Conservation (phyloP, 2,113 vertebrate genomes). For the Gadus macrocephalus region DNA sequence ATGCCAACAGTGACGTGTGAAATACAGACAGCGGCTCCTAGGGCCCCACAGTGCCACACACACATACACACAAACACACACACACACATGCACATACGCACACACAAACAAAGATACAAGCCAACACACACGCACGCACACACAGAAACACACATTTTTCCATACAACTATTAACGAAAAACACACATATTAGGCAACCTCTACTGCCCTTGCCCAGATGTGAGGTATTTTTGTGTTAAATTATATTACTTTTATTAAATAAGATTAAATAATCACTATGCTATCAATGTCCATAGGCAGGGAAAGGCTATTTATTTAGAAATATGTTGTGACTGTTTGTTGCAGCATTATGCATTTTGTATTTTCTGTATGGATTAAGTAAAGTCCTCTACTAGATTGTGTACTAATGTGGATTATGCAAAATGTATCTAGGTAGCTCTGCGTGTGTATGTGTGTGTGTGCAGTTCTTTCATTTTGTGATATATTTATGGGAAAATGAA, state of each 20-base stretch:
- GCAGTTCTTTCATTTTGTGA: background rate
- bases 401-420: background rate
- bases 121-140: slow-evolving; percentile 19
- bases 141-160: slow-evolving; percentile 13
- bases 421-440: background rate
- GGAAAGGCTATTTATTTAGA: no score
- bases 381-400: no score
- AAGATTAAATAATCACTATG: no score
- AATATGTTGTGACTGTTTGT: no score
- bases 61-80: slow-evolving; percentile 11
- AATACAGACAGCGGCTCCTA: slow-evolving; percentile 59
- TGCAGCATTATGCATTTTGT: no score
- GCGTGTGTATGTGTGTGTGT: slow-evolving; percentile 4
- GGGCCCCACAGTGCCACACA: slow-evolving; percentile 39
- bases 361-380: no score
- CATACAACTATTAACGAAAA: background rate
- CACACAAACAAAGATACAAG: slow-evolving; percentile 10
- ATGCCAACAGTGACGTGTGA: slow-evolving; percentile 56
- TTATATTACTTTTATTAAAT: no score
- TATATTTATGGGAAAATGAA: slow-evolving; percentile 6
- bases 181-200: no score
- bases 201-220: no score
- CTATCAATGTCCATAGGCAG: no score
- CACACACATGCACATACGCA: slow-evolving; percentile 11
- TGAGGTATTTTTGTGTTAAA: no score